Base-by-base conservation (phyloP, 2,888 invertebrate genomes). In the Lochmaea capreae region DNA sequence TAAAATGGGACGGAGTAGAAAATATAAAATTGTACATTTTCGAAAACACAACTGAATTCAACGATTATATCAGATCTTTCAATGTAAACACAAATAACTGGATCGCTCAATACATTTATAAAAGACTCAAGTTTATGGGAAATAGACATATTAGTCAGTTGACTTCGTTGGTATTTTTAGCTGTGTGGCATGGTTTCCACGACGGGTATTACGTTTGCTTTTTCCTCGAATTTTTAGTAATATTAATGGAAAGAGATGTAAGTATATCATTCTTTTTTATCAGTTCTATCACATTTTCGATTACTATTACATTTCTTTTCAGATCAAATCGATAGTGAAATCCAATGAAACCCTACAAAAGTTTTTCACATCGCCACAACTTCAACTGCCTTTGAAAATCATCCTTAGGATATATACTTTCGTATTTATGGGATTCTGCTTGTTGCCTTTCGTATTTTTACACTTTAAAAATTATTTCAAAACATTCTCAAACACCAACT, bases 81-180 rank as follows among this genome's bases (percentile, higher is more conserved):
- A 99, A 99, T 87, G 94, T 94, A 75, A 98, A 98, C 87, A 99
- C 99, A 0, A 99, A 99, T 87, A 90, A 93, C 69, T 99, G 98
- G 94, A 95, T 97, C 72, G 94, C 94, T 0, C 95, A 96, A 88
- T 97, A 99, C 86, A 89, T 99, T 26, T 99, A 97, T 89, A 98
- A 98, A 85, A 90, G 99, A 3, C 89, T 99, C 58, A 95, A 94
- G 84, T 98, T 97, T 86, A 89, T 99, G 65, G 95, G 95, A 63
- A 96, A 94, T 87, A 91, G 94, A 22, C 90, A 88, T 65, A 77
- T 92, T 2, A 98, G 98, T 77, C 98, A 99, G 86, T 88, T 92
- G 0, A 89, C 91, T 0, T 95, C 98, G 0, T 88, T 99, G 57
- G 72, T 92, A 0, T 99, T 98, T 87, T 90, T 99, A 54, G 97